Evolutionary conservation across 2,797 vertebrate species (phyloP).

Genomic region (Alcedo atthis): DNA sequence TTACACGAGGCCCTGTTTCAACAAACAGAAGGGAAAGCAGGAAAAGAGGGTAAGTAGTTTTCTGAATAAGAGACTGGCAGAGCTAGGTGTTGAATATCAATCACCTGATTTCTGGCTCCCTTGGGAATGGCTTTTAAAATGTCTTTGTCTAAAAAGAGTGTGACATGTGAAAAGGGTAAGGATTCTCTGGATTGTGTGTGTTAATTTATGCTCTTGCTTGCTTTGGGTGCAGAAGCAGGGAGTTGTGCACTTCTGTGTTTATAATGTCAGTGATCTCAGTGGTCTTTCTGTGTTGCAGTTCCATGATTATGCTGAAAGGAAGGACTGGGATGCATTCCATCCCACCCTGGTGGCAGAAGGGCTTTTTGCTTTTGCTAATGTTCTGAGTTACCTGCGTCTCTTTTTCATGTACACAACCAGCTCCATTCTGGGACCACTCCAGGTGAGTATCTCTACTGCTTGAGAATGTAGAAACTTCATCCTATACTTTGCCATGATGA

Average conservation of each 20-base stretch:
- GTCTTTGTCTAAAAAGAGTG: not conserved
- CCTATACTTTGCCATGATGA: not conserved
- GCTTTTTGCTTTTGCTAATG: slow-evolving; percentile 96
- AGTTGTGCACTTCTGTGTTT: not conserved
- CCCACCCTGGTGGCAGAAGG: slow-evolving; percentile 97
- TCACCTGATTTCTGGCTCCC: not conserved
- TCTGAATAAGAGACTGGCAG: not conserved
- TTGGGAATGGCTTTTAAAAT: not conserved
- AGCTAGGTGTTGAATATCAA: not conserved
- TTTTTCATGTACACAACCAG: slow-evolving; percentile 99
- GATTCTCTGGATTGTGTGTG: fast-evolving
- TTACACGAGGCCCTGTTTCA: not conserved
- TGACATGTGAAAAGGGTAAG: not conserved
- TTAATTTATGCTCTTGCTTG: not conserved
- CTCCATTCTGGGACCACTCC: slow-evolving; percentile 95
- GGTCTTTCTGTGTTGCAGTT: slow-evolving; percentile 71
- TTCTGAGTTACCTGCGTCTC: slow-evolving; percentile 96
- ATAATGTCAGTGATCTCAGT: not conserved
- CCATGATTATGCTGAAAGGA: slow-evolving; percentile 87
- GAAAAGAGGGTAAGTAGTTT: not conserved
- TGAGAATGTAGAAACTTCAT: not conserved
- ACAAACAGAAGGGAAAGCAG: not conserved
- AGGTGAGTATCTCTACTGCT: slow-evolving; percentile 81
- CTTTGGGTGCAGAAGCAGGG: not conserved
- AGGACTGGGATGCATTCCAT: slow-evolving; percentile 97